Conservation (phyloP, 2,113 vertebrate species). For the Cebidichthys violaceus region DNA sequence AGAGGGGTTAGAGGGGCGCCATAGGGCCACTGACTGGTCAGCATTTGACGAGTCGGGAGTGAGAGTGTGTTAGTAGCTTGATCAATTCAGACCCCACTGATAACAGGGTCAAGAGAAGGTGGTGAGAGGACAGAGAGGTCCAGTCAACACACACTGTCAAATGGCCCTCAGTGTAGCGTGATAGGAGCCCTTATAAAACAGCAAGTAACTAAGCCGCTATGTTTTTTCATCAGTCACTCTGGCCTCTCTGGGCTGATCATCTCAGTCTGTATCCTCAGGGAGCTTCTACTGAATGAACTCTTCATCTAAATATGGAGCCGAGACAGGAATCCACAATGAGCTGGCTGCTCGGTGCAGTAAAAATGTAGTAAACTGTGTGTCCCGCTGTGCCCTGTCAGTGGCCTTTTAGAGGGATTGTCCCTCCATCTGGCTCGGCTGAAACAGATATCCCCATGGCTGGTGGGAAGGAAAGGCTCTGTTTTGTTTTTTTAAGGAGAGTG, state of each 20-base stretch:
- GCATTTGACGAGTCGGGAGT: not conserved
- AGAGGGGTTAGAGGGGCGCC: not conserved
- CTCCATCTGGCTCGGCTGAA: slow-evolving; percentile 35
- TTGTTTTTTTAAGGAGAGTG: slow-evolving; percentile 19
- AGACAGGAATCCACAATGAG: slow-evolving; percentile 58
- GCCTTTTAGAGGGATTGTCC: slow-evolving; percentile 59
- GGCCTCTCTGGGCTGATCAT: slow-evolving; percentile 39
- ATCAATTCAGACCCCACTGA: not conserved
- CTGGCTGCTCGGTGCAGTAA: slow-evolving; percentile 5
- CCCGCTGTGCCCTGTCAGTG: slow-evolving; percentile 55
- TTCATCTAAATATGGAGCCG: slow-evolving; percentile 64
- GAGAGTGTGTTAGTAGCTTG: not conserved
- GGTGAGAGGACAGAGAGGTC: slow-evolving; percentile 22
- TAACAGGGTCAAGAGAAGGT: slow-evolving; percentile 23
- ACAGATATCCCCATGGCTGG: slow-evolving; percentile 19
- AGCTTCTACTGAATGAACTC: slow-evolving; percentile 55
- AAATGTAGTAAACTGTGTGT: slow-evolving; percentile 55
- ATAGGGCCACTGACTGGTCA: not conserved
- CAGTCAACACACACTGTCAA: slow-evolving; percentile 17
- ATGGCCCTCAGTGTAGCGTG: slow-evolving; percentile 19
- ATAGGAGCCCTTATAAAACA: slow-evolving; percentile 45
- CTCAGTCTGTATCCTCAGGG: slow-evolving; percentile 48
- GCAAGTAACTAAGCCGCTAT: slow-evolving; percentile 34
- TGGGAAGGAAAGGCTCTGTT: slow-evolving; percentile 2
- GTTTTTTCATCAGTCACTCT: slow-evolving; percentile 53